These are phyloP conservation scores for Drosophila lutescens DNA, from an alignment of 2,888 invertebrate species.

Conservation along the genomic window DNA sequence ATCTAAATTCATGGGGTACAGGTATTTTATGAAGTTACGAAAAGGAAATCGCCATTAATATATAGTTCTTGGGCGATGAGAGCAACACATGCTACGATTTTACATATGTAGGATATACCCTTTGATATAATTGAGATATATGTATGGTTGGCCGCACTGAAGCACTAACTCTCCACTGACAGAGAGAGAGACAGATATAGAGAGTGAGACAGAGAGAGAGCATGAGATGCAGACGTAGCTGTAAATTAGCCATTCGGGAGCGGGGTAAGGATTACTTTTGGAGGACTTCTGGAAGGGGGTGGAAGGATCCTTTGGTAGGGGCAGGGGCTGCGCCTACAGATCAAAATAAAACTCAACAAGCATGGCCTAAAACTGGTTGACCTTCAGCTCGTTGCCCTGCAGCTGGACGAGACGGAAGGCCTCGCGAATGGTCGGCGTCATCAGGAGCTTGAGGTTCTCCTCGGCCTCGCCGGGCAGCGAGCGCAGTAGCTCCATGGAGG, in stretches of 20 bases:
- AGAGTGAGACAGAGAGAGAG: constrained; percentile 17
- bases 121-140: too few relatives aligned
- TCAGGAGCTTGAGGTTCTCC: constrained; percentile 84
- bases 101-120: too few relatives aligned
- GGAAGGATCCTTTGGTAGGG: constrained; percentile 27
- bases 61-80: too few relatives aligned
- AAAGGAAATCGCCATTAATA: too few relatives aligned
- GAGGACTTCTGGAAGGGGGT: constrained; percentile 6
- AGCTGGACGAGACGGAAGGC: constrained; percentile 84
- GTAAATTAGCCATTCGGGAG: constrained; percentile 31
- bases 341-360: constrained; percentile 84
- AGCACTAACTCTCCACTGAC: background rate
- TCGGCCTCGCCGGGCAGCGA: constrained; percentile 87
- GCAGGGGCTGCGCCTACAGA: constrained; percentile 73
- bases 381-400: constrained; percentile 84
- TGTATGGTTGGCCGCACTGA: constrained; percentile 8
- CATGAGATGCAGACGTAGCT: constrained; percentile 44
- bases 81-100: too few relatives aligned
- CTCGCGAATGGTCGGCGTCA: constrained; percentile 84
- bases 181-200: constrained; percentile 11
- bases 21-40: background rate
- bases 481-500: constrained; percentile 91
- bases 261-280: background rate
- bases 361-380: constrained; percentile 84
- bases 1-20: background rate